Percentiles rank a stretch among this genome's conserved stretches.
Evolutionary conservation across 2,797 vertebrate species (phyloP).

Genomic region (Spinibarbus caldwelli): DNA sequence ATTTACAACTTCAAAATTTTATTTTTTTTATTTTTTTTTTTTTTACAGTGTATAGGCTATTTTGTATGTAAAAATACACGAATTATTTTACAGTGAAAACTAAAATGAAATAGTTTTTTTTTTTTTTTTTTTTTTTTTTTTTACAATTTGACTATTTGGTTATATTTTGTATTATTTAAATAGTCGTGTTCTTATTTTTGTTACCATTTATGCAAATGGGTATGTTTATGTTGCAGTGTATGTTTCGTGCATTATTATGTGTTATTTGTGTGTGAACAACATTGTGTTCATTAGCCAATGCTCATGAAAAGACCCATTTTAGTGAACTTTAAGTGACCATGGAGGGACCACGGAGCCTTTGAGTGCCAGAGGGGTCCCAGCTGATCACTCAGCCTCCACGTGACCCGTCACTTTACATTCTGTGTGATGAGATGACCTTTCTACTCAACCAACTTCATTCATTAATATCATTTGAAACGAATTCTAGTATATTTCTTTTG

Average conservation of each 20-base stretch:
- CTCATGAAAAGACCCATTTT: background rate
- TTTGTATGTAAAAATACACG: background rate
- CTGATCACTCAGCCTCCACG: conserved; percentile 51
- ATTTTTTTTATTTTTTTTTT: too few species aligned
- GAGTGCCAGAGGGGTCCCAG: conserved; percentile 38
- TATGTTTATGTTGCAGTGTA: background rate
- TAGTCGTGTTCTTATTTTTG: background rate
- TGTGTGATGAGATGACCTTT: conserved; percentile 34
- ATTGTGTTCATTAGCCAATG: background rate
- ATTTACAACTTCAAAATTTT: background rate
- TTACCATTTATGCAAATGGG: background rate
- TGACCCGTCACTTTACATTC: conserved; percentile 53
- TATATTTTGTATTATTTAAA: background rate
- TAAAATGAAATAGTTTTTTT: too few species aligned
- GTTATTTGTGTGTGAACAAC: background rate
- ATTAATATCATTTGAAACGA: conserved; percentile 2
- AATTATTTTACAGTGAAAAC: too few species aligned
- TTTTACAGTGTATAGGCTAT: background rate
- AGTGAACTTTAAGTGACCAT: background rate
- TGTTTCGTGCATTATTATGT: background rate
- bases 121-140: too few species aligned
- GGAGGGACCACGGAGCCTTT: conserved; percentile 23
- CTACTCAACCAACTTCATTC: conserved; percentile 16
- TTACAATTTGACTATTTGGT: too few species aligned
- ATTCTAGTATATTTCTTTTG: background rate